phyloP scores from a whole-genome alignment of 2,113 vertebrate genomes.

The Erythrocebus patas region DNA sequence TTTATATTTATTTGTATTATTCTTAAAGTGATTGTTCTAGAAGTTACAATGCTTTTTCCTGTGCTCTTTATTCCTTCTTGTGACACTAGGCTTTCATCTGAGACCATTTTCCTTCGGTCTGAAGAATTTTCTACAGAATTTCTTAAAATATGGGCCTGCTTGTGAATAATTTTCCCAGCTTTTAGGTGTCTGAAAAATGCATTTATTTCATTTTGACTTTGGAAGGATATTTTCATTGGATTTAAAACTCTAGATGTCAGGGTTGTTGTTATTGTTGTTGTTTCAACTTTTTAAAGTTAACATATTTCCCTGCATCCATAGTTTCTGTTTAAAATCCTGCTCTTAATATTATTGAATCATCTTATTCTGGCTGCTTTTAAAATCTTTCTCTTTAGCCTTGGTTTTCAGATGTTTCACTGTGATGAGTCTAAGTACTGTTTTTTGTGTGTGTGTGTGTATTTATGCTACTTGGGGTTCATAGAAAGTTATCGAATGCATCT shows the following conservation, averaged over 20 bases:
- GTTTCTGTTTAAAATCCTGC: neutral
- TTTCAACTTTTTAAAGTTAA: neutral
- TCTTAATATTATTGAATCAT: neutral
- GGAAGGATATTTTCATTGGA: neutral
- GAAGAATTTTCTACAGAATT: neutral
- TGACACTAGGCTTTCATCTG: neutral
- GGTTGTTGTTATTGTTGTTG: neutral
- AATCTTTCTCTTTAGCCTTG: neutral
- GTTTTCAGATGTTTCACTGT: neutral
- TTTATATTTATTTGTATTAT: neutral
- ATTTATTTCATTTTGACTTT: constrained; percentile 2
- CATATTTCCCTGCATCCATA: neutral
- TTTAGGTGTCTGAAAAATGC: neutral
- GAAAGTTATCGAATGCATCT: neutral
- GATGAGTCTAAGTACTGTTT: neutral
- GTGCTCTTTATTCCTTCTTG: neutral
- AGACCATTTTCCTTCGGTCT: neutral
- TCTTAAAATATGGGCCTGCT: neutral
- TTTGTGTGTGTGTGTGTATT: neutral
- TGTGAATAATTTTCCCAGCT: neutral
- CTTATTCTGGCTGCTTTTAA: neutral
- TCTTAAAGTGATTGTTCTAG: neutral
- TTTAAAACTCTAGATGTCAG: neutral
- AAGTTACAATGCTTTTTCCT: neutral
- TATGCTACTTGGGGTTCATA: neutral